These are phyloP conservation scores for Siphlonurus alternatus DNA, from an alignment of 2,888 invertebrate species.

Conservation along the genomic window DNA sequence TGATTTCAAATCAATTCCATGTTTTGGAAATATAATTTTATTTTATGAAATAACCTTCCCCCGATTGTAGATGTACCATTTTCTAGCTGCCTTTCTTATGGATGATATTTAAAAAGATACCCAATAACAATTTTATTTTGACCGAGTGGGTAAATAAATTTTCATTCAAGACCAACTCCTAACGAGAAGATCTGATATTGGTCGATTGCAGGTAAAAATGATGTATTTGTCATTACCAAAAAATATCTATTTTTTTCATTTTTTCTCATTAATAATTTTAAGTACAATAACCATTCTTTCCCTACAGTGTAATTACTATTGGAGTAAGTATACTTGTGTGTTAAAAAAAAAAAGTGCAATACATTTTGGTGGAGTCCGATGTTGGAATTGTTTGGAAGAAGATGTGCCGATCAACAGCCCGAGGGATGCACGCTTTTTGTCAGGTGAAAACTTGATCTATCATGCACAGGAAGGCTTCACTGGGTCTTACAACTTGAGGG, in stretches of 20 bases:
- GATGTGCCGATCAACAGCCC: background rate
- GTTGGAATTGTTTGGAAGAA: background rate
- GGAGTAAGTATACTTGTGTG: background rate
- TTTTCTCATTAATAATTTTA: background rate
- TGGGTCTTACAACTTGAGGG: no score
- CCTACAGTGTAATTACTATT: background rate
- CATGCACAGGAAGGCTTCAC: background rate
- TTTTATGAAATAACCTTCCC: no score
- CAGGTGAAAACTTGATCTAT: background rate
- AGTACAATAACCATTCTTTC: background rate
- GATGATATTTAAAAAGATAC: no score
- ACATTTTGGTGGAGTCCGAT: background rate
- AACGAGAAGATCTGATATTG: background rate
- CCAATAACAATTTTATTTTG: no score
- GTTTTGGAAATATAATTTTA: no score
- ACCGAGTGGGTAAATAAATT: no score
- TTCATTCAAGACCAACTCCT: background rate
- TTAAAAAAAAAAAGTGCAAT: background rate
- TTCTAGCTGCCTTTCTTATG: no score
- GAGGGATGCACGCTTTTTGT: no score
- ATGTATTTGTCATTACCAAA: background rate
- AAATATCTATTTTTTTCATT: no score
- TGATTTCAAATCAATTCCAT: no score
- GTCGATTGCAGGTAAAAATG: background rate
- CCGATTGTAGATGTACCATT: no score